Percentiles rank a stretch among this genome's conserved stretches.
These are phyloP conservation scores for Drosophila equinoxialis DNA, from an alignment of 1,140 invertebrate genomes.

Conservation along the genomic window DNA sequence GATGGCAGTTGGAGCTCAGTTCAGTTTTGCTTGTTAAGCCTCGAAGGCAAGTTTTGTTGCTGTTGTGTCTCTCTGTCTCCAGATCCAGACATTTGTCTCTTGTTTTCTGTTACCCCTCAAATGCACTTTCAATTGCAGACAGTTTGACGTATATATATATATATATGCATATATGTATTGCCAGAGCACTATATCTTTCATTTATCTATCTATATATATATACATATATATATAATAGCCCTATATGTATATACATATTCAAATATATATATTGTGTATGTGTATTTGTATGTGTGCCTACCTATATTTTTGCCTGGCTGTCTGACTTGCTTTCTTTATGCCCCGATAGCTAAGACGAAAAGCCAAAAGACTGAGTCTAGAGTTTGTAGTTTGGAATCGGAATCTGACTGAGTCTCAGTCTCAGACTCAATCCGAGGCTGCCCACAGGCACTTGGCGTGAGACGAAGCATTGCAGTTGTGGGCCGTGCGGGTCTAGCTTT, in stretches of 20 bases:
- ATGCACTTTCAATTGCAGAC: conserved; percentile 81
- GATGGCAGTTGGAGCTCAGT: conserved; percentile 57
- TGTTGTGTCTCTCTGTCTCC: conserved; percentile 20
- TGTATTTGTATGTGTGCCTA: conserved; percentile 37
- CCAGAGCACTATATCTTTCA: conserved; percentile 77
- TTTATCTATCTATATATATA: conserved; percentile 70
- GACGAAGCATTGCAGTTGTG: conserved; percentile 59
- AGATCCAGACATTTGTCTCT: conserved; percentile 34
- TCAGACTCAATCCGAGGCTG: conserved; percentile 37
- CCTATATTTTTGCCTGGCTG: conserved; percentile 54
- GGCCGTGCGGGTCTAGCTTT: conserved; percentile 35
- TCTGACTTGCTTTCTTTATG: conserved; percentile 62
- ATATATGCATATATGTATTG: conserved; percentile 32
- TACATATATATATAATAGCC: background rate
- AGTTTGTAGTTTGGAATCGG: conserved; percentile 38
- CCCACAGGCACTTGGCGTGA: conserved; percentile 75
- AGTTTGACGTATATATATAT: conserved; percentile 71
- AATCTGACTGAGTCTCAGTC: conserved; percentile 21
- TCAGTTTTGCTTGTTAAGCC: conserved; percentile 69
- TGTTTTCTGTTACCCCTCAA: conserved; percentile 69
- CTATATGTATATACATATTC: conserved; percentile 39
- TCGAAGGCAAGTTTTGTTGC: conserved; percentile 61
- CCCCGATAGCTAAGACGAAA: conserved; percentile 32
- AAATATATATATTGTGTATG: conserved; percentile 17
- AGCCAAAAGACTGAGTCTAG: conserved; percentile 33